These are phyloP conservation scores for Cacatua alba DNA, from an alignment of 2,113 vertebrate genomes.

Conservation along the genomic window DNA sequence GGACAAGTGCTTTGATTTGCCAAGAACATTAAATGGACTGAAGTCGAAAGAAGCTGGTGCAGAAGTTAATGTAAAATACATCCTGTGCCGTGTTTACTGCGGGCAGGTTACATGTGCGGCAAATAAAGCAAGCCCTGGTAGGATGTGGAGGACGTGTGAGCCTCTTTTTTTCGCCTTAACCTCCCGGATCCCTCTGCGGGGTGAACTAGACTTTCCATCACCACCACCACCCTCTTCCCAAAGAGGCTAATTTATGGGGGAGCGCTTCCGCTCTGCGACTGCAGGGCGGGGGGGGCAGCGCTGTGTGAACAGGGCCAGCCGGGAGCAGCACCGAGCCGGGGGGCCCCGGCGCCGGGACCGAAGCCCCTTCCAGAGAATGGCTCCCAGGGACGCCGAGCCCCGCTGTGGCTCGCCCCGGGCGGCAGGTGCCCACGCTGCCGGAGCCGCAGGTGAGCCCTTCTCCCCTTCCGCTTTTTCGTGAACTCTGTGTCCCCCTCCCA, in stretches of 20 bases:
- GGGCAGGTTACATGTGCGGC: constrained; percentile 24
- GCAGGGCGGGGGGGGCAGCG: not conserved
- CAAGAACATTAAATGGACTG: constrained; percentile 76
- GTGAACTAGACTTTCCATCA: not conserved
- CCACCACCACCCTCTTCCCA: not conserved
- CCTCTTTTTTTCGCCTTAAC: not conserved
- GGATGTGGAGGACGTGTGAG: not conserved
- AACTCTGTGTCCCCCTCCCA: not conserved
- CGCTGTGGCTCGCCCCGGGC: not conserved
- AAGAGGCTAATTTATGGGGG: not conserved
- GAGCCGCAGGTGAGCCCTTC: constrained; percentile 66
- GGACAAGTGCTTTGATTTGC: constrained; percentile 85
- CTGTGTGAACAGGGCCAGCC: not conserved
- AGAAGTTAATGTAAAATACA: constrained; percentile 72
- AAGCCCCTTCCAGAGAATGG: no score
- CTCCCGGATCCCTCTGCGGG: not conserved
- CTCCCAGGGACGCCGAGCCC: not conserved
- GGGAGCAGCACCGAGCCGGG: not conserved
- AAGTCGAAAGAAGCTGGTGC: constrained; percentile 78
- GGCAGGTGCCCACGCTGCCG: not conserved
- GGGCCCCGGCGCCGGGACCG: not conserved
- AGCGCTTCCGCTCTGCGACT: not conserved
- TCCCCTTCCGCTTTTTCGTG: constrained; percentile 2
- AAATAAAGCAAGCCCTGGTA: constrained; percentile 25
- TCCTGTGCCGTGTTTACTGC: constrained; percentile 53